Evolutionary conservation across 1,140 invertebrate species (phyloP).

Genomic region (Cherax destructor): DNA sequence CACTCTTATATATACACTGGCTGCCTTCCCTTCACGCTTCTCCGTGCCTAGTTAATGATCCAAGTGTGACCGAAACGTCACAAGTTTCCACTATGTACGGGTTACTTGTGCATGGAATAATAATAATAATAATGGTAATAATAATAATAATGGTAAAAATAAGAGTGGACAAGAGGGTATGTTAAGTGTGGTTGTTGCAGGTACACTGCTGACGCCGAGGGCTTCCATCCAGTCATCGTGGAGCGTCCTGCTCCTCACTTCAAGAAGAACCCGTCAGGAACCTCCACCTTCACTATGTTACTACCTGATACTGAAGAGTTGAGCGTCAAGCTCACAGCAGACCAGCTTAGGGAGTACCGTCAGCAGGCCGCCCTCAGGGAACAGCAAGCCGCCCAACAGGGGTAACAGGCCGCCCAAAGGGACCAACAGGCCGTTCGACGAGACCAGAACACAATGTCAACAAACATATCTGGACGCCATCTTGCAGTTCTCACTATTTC

Average conservation of each 20-base stretch:
- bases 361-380: neutral
- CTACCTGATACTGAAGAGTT: constrained; percentile 33
- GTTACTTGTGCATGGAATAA: neutral
- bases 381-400: neutral
- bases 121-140: too few relatives aligned
- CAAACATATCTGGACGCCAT: too few relatives aligned
- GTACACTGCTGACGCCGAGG: constrained; percentile 38
- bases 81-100: neutral
- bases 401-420: neutral
- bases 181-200: neutral
- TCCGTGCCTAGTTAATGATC: too few relatives aligned
- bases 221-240: constrained; percentile 35
- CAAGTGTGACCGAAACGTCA: too few relatives aligned
- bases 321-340: constrained; percentile 13
- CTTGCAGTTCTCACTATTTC: too few relatives aligned
- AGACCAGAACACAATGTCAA: too few relatives aligned
- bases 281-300: neutral
- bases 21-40: too few relatives aligned
- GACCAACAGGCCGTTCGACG: neutral
- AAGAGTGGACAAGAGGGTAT: too few relatives aligned
- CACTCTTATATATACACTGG: too few relatives aligned
- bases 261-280: constrained; percentile 5
- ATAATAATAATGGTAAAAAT: too few relatives aligned
- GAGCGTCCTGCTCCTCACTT: constrained; percentile 12
- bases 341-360: constrained; percentile 3